A percentile compares a stretch with the other conserved stretches of the same genome.
Conservation (phyloP, 1,140 invertebrate species). For the Drosophila erecta region DNA sequence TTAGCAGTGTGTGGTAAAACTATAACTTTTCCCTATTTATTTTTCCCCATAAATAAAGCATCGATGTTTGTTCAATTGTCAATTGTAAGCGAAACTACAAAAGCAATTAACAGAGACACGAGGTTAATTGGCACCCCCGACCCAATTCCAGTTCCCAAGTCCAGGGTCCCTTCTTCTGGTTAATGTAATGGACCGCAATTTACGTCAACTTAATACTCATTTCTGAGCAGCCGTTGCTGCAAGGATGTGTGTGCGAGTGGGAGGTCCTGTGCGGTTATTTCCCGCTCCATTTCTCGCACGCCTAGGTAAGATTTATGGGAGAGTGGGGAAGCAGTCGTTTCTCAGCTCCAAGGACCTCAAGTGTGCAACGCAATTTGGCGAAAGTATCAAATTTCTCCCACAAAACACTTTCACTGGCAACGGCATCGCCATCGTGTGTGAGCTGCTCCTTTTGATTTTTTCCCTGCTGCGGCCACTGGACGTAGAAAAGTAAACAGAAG, state of each 20-base stretch:
- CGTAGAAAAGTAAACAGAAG: constrained; percentile 84
- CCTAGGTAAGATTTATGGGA: constrained; percentile 74
- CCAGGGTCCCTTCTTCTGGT: constrained; percentile 32
- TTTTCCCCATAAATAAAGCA: constrained; percentile 17
- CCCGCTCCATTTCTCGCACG: constrained; percentile 67
- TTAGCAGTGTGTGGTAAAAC: background rate
- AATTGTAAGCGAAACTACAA: constrained; percentile 25
- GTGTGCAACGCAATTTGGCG: constrained; percentile 80
- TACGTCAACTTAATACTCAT: constrained; percentile 84
- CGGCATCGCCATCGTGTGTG: background rate
- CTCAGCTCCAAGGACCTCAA: constrained; percentile 62
- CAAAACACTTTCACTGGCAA: constrained; percentile 38
- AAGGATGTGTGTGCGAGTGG: constrained; percentile 25
- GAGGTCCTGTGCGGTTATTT: constrained; percentile 56
- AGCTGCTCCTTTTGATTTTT: constrained; percentile 46
- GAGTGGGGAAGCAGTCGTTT: constrained; percentile 42
- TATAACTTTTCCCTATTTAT: background rate
- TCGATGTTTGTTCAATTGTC: constrained; percentile 36
- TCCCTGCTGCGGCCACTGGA: constrained; percentile 46
- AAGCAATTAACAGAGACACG: constrained; percentile 69
- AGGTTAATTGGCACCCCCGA: constrained; percentile 61
- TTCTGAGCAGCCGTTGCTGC: constrained; percentile 34
- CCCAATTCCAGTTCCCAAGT: background rate
- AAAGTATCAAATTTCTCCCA: constrained; percentile 81
- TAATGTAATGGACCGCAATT: constrained; percentile 84